Base-by-base conservation (phyloP, 2,797 vertebrate species). In the Fistularia tabacaria region DNA sequence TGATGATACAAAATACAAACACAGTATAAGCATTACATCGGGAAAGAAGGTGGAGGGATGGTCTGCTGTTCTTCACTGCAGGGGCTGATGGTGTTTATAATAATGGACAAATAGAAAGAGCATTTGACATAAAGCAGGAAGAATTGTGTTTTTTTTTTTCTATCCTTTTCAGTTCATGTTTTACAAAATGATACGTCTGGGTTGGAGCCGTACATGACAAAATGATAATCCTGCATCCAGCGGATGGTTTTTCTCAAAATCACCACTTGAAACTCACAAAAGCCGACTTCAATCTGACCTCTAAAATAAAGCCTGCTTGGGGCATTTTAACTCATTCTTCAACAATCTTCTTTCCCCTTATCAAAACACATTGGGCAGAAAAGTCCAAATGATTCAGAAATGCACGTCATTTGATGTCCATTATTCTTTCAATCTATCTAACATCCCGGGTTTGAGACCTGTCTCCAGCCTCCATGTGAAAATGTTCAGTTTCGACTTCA, bases 1-100 rank as follows among this genome's bases (percentile, higher is more conserved):
- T 39, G 62, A 70, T 62, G 2, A 81, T 84, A 86, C 61, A 89
- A 89, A 87, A 87, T 57, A 82, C 74, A 67, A 77, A 38, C 66
- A 81, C 73, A 77, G 39, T 46, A 59, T 54, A 75, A 62, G 48
- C 42, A 25, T 25, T 25, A 72, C 37, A 62, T 57, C 45, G 49
- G 59, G 49, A 46, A 47, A 69, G 40, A 43, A 69, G 64, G 57
- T 54, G 45, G 47, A 59, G 51, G 73, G 12, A 15, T 13, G 39
- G 41, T 8, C 9, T 40, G 63, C 37, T 12, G 40, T 38, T 50
- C 37, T n/a, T 7, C 8, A n/a, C 38, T 39, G 38, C 10, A 14
- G 39, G 12, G 0, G 12, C 14, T 57, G 41, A 51, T 25, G 25
- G 15, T 45, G 55, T 62, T 59, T 38, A 62, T 7, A 41, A 65